Evolutionary conservation across 53 echinoderm and acorn worm species (phyloP).

Genomic region (Paracentrotus lividus): DNA sequence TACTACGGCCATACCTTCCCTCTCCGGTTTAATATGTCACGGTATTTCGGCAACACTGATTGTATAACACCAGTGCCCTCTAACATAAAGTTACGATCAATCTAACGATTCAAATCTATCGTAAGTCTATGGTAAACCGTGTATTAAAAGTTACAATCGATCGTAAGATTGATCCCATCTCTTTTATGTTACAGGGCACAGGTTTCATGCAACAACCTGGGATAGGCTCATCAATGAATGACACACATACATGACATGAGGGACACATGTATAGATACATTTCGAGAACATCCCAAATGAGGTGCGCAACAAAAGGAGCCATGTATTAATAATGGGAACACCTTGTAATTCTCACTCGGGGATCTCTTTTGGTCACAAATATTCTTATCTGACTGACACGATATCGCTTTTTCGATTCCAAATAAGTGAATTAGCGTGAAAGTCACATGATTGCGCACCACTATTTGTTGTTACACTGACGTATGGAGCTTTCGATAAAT

Average conservation of each 20-base stretch:
- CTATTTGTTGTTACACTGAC: neutral
- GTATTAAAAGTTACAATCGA: too few relatives aligned
- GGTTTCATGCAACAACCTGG: neutral
- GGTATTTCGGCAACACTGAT: too few relatives aligned
- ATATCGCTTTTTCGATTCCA: constrained; percentile 46
- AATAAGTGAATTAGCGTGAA: constrained; percentile 48
- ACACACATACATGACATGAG: constrained; percentile 31
- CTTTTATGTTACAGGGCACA: too few relatives aligned
- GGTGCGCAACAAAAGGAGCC: neutral
- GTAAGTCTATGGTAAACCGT: too few relatives aligned
- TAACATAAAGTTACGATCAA: too few relatives aligned
- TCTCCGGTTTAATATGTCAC: neutral
- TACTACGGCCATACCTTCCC: neutral
- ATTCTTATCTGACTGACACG: constrained; percentile 26
- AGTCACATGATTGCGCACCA: constrained; percentile 40
- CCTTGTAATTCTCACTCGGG: neutral
- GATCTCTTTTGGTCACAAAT: neutral
- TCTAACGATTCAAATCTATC: too few relatives aligned
- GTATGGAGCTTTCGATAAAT: constrained; percentile 27
- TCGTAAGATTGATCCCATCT: too few relatives aligned
- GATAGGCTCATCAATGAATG: neutral
- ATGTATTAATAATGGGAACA: neutral
- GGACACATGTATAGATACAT: neutral
- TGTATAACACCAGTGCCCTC: too few relatives aligned
- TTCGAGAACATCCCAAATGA: neutral